These are phyloP conservation scores for Paguma larvata DNA, from an alignment of 2,797 vertebrate genomes.

Conservation along the genomic window DNA sequence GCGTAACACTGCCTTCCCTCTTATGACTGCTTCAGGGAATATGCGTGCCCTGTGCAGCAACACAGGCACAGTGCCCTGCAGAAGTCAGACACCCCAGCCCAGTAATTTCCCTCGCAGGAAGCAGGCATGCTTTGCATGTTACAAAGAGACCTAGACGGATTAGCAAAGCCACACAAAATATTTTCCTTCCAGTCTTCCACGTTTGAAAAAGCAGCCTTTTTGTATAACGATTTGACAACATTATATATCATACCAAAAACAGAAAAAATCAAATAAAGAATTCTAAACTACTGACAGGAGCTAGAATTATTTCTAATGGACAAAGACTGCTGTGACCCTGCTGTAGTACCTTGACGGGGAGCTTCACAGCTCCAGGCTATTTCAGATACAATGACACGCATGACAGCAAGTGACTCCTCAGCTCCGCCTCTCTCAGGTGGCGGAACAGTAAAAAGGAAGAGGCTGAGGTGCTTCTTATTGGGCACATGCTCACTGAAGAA, in stretches of 20 bases:
- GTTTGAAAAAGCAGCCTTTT: conserved; percentile 82
- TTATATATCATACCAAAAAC: conserved; percentile 78
- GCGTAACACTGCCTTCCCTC: not conserved
- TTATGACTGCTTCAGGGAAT: not conserved
- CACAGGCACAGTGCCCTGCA: no score
- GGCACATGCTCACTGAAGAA: conserved; percentile 54
- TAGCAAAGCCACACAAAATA: conserved; percentile 47
- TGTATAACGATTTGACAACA: conserved; percentile 83
- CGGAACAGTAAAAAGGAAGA: conserved; percentile 41
- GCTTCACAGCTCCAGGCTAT: conserved; percentile 86
- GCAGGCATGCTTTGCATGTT: not conserved
- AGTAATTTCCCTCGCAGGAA: not conserved
- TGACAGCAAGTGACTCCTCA: conserved; percentile 65
- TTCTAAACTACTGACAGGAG: conserved; percentile 64
- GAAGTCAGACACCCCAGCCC: not conserved
- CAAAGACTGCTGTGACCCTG: conserved; percentile 88
- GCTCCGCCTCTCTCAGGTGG: conserved; percentile 37
- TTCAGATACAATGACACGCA: conserved; percentile 68
- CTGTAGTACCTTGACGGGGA: conserved; percentile 79
- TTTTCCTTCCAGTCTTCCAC: conserved; percentile 74
- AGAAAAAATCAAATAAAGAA: not conserved
- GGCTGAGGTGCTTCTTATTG: conserved; percentile 69
- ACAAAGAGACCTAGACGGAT: not conserved
- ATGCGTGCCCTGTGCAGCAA: not conserved
- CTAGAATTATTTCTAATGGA: conserved; percentile 85